Evolutionary conservation across 2,888 invertebrate genomes (phyloP).

Genomic region (Adineta ricciae): DNA sequence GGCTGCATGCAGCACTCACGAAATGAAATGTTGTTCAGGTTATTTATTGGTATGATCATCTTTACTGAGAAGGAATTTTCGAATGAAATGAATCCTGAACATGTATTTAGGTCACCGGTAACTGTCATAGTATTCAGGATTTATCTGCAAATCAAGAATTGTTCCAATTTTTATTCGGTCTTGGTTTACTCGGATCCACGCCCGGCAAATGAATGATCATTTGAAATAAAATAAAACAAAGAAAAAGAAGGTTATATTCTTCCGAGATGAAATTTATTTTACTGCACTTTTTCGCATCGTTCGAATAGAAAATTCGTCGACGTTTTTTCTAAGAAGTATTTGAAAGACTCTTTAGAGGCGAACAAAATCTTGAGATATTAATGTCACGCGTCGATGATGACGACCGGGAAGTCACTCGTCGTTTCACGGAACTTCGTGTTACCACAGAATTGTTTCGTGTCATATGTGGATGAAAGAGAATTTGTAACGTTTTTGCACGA

Average conservation of each 20-base stretch:
- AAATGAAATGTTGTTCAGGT: too few relatives aligned
- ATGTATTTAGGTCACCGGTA: too few relatives aligned
- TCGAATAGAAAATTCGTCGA: not conserved
- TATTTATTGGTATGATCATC: too few relatives aligned
- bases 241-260: not conserved
- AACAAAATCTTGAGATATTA: not conserved
- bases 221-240: not conserved
- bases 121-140: not conserved
- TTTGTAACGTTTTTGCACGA: not conserved
- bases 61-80: too few relatives aligned
- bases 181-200: not conserved
- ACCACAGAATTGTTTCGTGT: not conserved
- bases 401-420: not conserved
- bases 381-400: not conserved
- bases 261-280: not conserved
- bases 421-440: not conserved
- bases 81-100: too few relatives aligned
- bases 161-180: not conserved
- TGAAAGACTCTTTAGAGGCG: not conserved
- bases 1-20: too few relatives aligned
- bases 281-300: too few relatives aligned
- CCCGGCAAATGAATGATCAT: not conserved
- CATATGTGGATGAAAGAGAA: not conserved
- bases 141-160: not conserved
- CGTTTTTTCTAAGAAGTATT: not conserved